These are phyloP conservation scores for Drosophila nigrodunni DNA, from an alignment of 1,140 invertebrate genomes.

Conservation along the genomic window DNA sequence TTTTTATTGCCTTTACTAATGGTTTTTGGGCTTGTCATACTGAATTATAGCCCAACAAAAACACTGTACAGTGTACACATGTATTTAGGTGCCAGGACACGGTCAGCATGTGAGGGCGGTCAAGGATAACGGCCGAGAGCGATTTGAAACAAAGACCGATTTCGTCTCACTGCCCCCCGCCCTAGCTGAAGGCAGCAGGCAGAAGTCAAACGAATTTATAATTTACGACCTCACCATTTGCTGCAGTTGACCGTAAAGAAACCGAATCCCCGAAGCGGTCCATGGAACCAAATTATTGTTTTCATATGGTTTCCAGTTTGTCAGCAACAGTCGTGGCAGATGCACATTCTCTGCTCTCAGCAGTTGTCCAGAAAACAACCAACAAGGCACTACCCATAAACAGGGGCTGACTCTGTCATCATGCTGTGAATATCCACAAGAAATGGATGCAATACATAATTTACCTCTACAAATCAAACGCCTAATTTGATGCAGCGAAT, in stretches of 20 bases:
- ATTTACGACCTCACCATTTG: conserved; percentile 74
- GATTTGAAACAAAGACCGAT: conserved; percentile 28
- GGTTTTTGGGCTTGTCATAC: conserved; percentile 77
- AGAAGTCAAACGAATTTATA: conserved; percentile 83
- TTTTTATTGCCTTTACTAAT: conserved; percentile 82
- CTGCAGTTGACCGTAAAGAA: conserved; percentile 75
- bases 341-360: conserved; percentile 56
- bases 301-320: conserved; percentile 77
- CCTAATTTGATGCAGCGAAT: conserved; percentile 55
- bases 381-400: conserved; percentile 5
- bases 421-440: conserved; percentile 26
- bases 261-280: conserved; percentile 37
- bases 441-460: conserved; percentile 63
- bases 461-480: conserved; percentile 57
- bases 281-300: conserved; percentile 69
- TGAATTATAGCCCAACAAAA: conserved; percentile 73
- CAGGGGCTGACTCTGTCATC: conserved; percentile 38
- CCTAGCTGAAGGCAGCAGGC: conserved; percentile 46
- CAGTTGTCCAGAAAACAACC: conserved; percentile 11
- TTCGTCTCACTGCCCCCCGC: conserved; percentile 28
- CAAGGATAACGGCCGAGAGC: conserved; percentile 72
- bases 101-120: conserved; percentile 66
- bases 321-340: conserved; percentile 57
- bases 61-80: conserved; percentile 29
- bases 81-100: conserved; percentile 66